Base-by-base conservation (phyloP, 1,140 invertebrate genomes). In the Luehdorfia chinensis region DNA sequence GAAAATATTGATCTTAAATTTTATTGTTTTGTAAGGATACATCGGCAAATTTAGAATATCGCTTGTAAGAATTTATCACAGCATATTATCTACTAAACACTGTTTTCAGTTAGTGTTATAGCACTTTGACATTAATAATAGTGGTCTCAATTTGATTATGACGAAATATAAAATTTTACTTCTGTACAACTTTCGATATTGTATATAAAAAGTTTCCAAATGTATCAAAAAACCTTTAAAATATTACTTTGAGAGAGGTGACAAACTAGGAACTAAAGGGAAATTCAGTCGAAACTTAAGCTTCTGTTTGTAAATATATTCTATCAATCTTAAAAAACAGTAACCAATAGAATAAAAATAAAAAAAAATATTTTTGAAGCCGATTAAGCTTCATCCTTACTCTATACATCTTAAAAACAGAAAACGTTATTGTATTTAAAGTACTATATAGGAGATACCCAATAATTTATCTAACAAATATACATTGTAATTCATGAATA, bases 41-140 rank as follows among this genome's bases (percentile, higher is more conserved):
- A 43, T 16, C 23, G 30, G 39, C 13, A 43, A 43, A 43, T 43
- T 43, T 43, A 43, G 39, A 43, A 43, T 43, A 43, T 43, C 9
- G 27, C 39, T 27, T 27, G 9, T 15, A 18, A 30, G 11, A 30
- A 13, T 39, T 30, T 43, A 43, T 43, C 39, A 43, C 39, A 43
- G 39, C 28, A 43, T 41, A 27, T 27, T 27, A 12, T 31, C 27
- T 30, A 28, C 7, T 30, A 16, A 18, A 41, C 28, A 30, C 39
- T 43, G 13, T 11, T 5, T 30, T 18, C 39, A 43, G 27, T 16
- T 30, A 28, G n/a, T 43, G 14, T 9, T 28, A 37, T 13, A 30
- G 36, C 12, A 14, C 25, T 8, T 1, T 39, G 5, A 27, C 11
- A n/a, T 27, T 7, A n/a, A n/a, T 27, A 27, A 41, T n/a, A n/a